Conservation (phyloP, 2,797 vertebrate genomes). For the Danio albolineatus region DNA sequence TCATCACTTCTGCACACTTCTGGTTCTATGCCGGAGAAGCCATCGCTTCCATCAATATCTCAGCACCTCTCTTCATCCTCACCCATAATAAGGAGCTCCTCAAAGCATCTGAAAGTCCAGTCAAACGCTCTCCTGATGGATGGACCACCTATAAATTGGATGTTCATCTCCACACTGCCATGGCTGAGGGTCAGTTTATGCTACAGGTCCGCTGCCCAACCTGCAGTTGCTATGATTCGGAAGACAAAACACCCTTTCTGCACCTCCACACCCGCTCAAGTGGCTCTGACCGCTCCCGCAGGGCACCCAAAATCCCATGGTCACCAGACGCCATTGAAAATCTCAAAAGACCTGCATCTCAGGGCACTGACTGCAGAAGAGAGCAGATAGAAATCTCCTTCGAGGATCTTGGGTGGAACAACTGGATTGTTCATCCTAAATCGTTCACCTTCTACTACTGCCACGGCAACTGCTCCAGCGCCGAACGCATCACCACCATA, state of each 20-base stretch:
- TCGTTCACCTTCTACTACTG: slow-evolving; percentile 91
- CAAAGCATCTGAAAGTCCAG: slow-evolving; percentile 64
- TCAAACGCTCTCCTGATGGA: slow-evolving; percentile 64
- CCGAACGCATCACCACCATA: slow-evolving; percentile 68
- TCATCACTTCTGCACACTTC: slow-evolving; percentile 84
- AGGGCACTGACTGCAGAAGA: slow-evolving; percentile 80
- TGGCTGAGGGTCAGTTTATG: slow-evolving; percentile 77
- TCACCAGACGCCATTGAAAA: slow-evolving; percentile 80
- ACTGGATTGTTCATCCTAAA: slow-evolving; percentile 91
- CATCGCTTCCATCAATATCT: slow-evolving; percentile 45
- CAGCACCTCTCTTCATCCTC: slow-evolving; percentile 68
- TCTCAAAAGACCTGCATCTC: slow-evolving; percentile 82
- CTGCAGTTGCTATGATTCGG: slow-evolving; percentile 73
- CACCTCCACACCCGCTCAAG: slow-evolving; percentile 74
- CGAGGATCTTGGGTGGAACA: slow-evolving; percentile 92
- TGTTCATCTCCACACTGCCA: slow-evolving; percentile 62
- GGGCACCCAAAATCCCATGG: slow-evolving; percentile 80
- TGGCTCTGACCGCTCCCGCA: slow-evolving; percentile 69
- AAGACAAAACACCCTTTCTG: slow-evolving; percentile 87
- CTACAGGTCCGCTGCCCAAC: slow-evolving; percentile 83
- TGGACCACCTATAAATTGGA: slow-evolving; percentile 85
- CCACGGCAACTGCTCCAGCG: slow-evolving; percentile 84
- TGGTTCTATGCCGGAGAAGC: slow-evolving; percentile 86
- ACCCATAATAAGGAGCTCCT: slow-evolving; percentile 66
- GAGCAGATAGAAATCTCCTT: slow-evolving; percentile 88